These are phyloP conservation scores for Tragelaphus strepsiceros DNA, from an alignment of 2,113 vertebrate species.

Conservation along the genomic window DNA sequence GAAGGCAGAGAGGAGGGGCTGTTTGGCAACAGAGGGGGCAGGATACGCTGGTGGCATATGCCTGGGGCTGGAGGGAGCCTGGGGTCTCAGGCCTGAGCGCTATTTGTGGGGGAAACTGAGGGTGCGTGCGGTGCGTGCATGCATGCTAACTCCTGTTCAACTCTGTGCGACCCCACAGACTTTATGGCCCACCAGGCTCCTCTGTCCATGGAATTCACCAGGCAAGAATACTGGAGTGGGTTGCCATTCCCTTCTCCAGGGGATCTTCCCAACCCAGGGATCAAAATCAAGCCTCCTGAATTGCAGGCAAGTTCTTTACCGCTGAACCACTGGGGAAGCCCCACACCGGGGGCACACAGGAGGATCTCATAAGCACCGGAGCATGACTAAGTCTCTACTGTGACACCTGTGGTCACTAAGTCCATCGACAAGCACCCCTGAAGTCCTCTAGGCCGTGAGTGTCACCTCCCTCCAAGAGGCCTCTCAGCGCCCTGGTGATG, in stretches of 20 bases:
- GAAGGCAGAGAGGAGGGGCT: not conserved
- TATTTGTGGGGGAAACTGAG: not conserved
- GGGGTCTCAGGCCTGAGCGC: not conserved
- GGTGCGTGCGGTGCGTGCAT: fast-evolving
- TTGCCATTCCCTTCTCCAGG: not conserved
- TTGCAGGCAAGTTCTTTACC: not conserved
- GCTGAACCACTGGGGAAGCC: not conserved
- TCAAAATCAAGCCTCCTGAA: not conserved
- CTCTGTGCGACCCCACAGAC: not conserved
- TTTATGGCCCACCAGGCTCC: not conserved
- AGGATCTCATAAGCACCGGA: not conserved
- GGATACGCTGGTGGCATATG: not conserved
- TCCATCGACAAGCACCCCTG: not conserved
- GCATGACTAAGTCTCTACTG: not conserved
- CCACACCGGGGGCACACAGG: not conserved
- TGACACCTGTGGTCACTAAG: not conserved
- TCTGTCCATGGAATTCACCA: not conserved
- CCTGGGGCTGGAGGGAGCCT: not conserved
- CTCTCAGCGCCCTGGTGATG: not conserved
- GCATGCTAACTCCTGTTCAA: not conserved
- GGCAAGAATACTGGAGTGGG: not conserved
- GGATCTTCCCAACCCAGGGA: not conserved
- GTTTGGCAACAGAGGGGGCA: not conserved
- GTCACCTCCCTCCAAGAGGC: not conserved
- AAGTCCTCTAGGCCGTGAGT: not conserved